Base-by-base conservation (phyloP, 2,113 vertebrate species). In the Smithornis capensis region DNA sequence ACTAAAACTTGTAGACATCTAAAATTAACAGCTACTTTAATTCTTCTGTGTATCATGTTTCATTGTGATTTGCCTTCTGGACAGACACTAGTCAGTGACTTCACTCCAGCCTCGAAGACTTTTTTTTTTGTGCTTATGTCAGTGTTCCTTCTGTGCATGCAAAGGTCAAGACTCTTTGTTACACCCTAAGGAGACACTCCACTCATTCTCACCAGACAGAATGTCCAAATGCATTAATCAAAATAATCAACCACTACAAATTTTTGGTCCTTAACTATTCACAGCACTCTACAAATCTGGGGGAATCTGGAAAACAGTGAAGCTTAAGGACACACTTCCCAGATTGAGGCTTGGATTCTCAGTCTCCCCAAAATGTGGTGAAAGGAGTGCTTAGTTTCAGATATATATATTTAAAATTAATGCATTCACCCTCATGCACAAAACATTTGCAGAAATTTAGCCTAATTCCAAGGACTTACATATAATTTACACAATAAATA, bases 11-110 rank as follows among this genome's bases (percentile, higher is more conserved):
- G 65, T 42, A 97, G 93, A 89, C 90, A 67, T 68, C 70, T 95
- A 95, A 97, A 97, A 95, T 95, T 94, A 97, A 95, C 81, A 94
- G 76, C 90, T 94, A 87, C 28, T 96, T 95, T 68, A 94, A 92
- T 90, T 97, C 86, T 96, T 95, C 55, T 86, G 52, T 92, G 92
- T 91, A 68, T 89, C 83, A 90, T 94, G 59, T 92, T 96, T 96
- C 86, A 95, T 40, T 92, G 86, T 84, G 91, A 94, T 93, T 85
- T 92, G 57, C 74, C 82, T 91, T 87, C 73, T 69, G 57, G 81
- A 94, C 37, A 95, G 93, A 68, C 63, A 79, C 38, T 87, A 73
- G 37, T 95, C 92, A 92, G 53, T 92, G 91, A 95, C 73, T 91
- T 94, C 90, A 95, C 78, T 95, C 55, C 45, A 94, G 69, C 44